Evolutionary conservation across 2,113 vertebrate species (phyloP), one percentile per base, ranked within the genome.

Genomic region (Piliocolobus tephrosceles): DNA sequence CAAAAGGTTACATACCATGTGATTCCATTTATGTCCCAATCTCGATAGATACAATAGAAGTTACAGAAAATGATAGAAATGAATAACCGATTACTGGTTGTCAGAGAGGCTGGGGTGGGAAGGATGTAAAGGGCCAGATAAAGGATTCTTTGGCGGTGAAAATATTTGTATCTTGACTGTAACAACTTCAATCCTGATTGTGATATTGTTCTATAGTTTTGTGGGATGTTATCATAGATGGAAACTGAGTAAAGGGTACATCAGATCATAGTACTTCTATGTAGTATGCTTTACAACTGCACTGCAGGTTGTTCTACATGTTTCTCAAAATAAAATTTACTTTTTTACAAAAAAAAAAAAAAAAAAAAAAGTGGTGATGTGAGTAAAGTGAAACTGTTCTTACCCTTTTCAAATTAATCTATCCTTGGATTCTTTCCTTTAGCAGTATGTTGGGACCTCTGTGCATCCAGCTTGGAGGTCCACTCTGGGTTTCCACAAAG

Each of bases 1-100:
- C 11, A 3, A 55, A 40, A 68, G 35, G 4, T 13, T 27, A n/a
- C 3, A 17, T 0, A 2, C 12, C 0, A 3, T 40, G 20, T 43
- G 66, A 40, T 30, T 52, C 14, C 1, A 79, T 58, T 78, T 32
- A 45, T 17, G 17, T 2, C 45, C 27, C 3, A 27, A 14, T 50
- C 55, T 85, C 58, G 22, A 58, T 8, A 68, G 32, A 35, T 18
- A n/a, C 7, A n/a, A 68, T 68, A 68, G 32, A 68, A 68, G 16
- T 68, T 16, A 68, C 7, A 68, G 66, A 68, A 68, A 27, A 45
- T 8, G 25, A 23, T 16, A 58, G 88, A 45, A 91, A 89, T 17
- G 8, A 11, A 61, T 52, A 83, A n/a, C 6, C 17, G 64, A 27
- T n/a, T 23, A 30, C 40, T 18, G 14, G 30, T 83, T 66, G 22